Base-by-base conservation (phyloP, 2,888 invertebrate species). In the Scelioninae gen. 1 region DNA sequence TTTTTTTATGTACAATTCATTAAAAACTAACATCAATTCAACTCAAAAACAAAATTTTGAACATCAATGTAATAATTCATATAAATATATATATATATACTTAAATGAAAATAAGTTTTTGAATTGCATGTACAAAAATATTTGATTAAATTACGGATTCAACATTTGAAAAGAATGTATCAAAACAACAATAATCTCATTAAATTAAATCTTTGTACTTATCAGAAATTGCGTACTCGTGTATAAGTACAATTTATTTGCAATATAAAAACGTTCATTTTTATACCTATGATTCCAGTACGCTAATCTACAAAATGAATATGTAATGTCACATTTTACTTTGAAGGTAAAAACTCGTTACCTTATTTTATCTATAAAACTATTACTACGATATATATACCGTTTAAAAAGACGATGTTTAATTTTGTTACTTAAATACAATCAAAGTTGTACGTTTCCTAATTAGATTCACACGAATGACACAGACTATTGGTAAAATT, bases 141-240 rank as follows among this genome's bases (percentile, higher is more conserved):
- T n/a, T n/a, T n/a, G n/a, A n/a, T n/a, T n/a, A n/a, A n/a, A n/a
- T n/a, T n/a, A n/a, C n/a, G n/a, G n/a, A n/a, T n/a, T 68, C 8
- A 53, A 66, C 7, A 38, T n/a, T 10, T 55, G 55, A 43, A 65
- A 43, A 43, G 53, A 55, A 68, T 45, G 31, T 55, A n/a, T 23
- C 32, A 85, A 86, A 84, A 68, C 40, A 81, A 63, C 68, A 69
- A 62, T 60, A 74, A 78, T 84, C 66, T 71, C 68, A 58, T 82
- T 66, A 45, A 84, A 85, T 69, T 23, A 58, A 69, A 65, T 83
- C 60, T 62, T 84, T 83, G 80, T 85, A 86, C 84, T 87, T 78
- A 85, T 75, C 85, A 84, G 81, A 85, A 79, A 83, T 83, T 84
- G 68, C 84, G 60, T 78, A 78, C 62, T 78, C 58, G 32, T 63